These are phyloP conservation scores for Tiliacea aurago DNA, from an alignment of 2,888 invertebrate genomes.

Conservation along the genomic window DNA sequence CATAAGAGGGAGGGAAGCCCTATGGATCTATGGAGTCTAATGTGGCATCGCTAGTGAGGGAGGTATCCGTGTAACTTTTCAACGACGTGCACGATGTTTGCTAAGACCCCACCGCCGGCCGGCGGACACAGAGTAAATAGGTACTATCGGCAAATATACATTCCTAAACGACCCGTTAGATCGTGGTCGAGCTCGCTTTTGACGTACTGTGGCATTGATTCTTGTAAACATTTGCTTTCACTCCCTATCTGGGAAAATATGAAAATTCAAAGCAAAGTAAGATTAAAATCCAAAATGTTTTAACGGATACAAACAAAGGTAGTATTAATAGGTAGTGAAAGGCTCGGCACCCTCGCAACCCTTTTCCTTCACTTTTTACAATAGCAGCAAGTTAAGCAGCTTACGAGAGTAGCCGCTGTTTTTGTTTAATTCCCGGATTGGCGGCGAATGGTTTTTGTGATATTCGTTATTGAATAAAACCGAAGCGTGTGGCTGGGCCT, in stretches of 20 bases:
- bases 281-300: constrained; percentile 6
- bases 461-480: constrained; percentile 56
- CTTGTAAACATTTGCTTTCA: constrained; percentile 24
- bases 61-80: constrained; percentile 14
- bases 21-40: neutral
- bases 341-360: constrained; percentile 38
- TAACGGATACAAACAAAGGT: constrained; percentile 25
- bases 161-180: constrained; percentile 26
- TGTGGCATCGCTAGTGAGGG: neutral
- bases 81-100: constrained; percentile 22
- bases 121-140: constrained; percentile 28
- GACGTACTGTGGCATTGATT: constrained; percentile 6
- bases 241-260: neutral
- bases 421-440: constrained; percentile 60
- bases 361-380: constrained; percentile 49
- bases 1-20: neutral
- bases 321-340: constrained; percentile 26
- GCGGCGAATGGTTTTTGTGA: constrained; percentile 48
- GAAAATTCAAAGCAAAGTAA: constrained; percentile 6
- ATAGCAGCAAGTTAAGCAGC: constrained; percentile 55
- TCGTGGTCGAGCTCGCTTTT: constrained; percentile 1
- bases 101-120: neutral
- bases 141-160: constrained; percentile 44
- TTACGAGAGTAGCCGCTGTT: constrained; percentile 43
- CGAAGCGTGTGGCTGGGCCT: constrained; percentile 35